Evolutionary conservation across 2,113 vertebrate genomes (phyloP).

Genomic region (Syngnathus scovelli): DNA sequence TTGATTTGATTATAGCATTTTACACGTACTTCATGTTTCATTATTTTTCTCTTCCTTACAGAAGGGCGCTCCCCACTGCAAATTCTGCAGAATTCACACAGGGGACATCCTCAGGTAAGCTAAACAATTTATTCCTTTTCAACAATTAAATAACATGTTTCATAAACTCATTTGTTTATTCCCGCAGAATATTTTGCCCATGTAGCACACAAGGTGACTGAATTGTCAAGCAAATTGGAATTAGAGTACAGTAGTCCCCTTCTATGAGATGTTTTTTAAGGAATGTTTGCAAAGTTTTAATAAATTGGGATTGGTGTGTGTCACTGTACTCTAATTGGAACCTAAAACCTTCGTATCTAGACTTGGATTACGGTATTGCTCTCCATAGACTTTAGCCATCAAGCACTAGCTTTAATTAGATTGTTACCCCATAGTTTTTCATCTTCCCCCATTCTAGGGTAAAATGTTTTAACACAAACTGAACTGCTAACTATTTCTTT

Average conservation of each 20-base stretch:
- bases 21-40: neutral
- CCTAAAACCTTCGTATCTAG: too few species aligned
- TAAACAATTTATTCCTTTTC: neutral
- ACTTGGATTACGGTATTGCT: too few species aligned
- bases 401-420: too few species aligned
- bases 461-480: neutral
- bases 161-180: neutral
- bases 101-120: constrained; percentile 62
- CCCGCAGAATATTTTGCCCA: neutral
- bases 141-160: neutral
- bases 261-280: constrained; percentile 3
- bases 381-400: too few species aligned
- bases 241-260: neutral
- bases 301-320: neutral
- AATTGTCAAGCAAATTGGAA: neutral
- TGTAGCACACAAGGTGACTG: neutral
- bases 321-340: too few species aligned
- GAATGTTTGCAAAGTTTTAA: too few species aligned
- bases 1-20: neutral
- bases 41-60: neutral
- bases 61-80: constrained; percentile 83
- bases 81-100: constrained; percentile 80
- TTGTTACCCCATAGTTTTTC: too few species aligned
- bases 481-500: too few species aligned
- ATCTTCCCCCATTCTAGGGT: too few species aligned